Evolutionary conservation across 2,797 vertebrate species (phyloP).

Genomic region (Limnodromus scolopaceus): DNA sequence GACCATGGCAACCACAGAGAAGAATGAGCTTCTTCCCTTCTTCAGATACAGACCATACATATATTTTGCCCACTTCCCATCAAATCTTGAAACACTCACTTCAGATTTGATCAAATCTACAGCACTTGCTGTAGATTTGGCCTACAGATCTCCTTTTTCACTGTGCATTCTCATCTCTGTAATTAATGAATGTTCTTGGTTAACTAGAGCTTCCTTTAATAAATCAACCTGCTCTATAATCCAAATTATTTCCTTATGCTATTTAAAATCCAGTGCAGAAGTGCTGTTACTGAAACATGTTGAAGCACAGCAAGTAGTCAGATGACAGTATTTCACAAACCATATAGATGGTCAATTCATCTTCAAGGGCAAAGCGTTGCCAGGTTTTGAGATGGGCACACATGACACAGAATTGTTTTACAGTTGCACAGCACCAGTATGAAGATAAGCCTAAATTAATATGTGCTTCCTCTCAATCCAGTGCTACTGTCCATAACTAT

Average conservation of each 20-base stretch:
- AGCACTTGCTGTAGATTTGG: not conserved
- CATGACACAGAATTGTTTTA: not conserved
- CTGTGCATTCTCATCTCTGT: not conserved
- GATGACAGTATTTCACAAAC: not conserved
- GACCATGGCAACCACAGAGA: not conserved
- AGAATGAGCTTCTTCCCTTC: not conserved
- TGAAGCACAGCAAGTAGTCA: not conserved
- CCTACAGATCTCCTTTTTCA: not conserved
- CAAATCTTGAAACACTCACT: not conserved
- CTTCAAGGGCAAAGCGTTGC: not conserved
- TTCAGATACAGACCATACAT: not conserved
- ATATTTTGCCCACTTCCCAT: not conserved
- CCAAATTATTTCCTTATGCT: not conserved
- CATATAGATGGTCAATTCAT: rapidly evolving
- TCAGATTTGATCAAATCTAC: not conserved
- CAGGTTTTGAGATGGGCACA: not conserved
- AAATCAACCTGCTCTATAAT: not conserved
- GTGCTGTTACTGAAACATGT: rapidly evolving
- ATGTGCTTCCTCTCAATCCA: rapidly evolving
- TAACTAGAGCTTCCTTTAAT: not conserved
- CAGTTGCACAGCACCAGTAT: not conserved
- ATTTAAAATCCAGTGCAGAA: not conserved
- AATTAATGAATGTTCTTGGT: not conserved
- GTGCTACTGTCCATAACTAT: not conserved
- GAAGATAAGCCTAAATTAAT: not conserved